These are phyloP conservation scores for Macropodus opercularis DNA, from an alignment of 2,797 vertebrate genomes.

Conservation along the genomic window DNA sequence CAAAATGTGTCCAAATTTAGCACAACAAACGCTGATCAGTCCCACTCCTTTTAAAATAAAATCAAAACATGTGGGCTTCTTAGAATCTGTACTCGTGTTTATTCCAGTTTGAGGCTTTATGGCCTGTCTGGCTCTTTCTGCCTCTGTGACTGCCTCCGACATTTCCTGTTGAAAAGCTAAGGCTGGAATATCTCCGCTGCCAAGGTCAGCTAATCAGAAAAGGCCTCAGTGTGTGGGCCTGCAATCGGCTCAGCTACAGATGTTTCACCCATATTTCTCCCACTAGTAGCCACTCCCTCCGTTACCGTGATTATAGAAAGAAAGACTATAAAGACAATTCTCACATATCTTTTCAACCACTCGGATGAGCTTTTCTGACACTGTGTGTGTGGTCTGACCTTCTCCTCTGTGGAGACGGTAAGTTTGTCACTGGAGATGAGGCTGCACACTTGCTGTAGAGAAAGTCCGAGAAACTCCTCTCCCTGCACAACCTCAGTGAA, in stretches of 20 bases:
- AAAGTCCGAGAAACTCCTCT: conserved; percentile 94
- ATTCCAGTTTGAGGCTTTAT: neutral
- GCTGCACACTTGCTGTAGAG: conserved; percentile 95
- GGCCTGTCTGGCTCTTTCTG: neutral
- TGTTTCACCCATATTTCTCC: neutral
- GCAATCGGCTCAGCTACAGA: neutral
- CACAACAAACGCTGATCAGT: no score
- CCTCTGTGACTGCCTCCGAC: conserved; percentile 8
- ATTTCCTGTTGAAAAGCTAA: conserved; percentile 12
- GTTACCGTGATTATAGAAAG: neutral
- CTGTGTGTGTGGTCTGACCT: conserved; percentile 78
- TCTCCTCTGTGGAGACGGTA: conserved; percentile 95
- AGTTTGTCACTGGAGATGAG: conserved; percentile 97
- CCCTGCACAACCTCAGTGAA: conserved; percentile 95
- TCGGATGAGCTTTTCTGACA: neutral
- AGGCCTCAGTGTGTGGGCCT: neutral
- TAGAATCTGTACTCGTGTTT: neutral
- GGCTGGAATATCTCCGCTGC: conserved; percentile 6
- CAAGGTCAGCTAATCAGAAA: neutral
- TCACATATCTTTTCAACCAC: neutral
- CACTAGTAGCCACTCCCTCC: neutral
- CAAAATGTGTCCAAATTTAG: no score
- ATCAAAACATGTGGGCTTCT: fast-evolving
- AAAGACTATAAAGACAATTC: neutral
- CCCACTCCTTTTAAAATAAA: no score